Evolutionary conservation across 2,113 vertebrate genomes (phyloP).

Genomic region (Crotophaga sulcirostris): DNA sequence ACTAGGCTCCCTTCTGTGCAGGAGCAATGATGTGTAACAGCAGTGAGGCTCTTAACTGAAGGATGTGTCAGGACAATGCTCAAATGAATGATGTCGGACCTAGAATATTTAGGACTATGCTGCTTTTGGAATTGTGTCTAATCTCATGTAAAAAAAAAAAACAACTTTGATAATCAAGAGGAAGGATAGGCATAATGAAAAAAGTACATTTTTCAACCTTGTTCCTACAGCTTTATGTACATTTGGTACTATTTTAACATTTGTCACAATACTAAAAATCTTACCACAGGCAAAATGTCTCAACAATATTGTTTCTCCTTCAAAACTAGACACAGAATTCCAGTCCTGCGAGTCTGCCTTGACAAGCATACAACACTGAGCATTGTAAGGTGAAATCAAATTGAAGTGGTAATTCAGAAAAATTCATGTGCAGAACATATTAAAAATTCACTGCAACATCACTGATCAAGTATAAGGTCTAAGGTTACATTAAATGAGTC

Average conservation of each 20-base stretch:
- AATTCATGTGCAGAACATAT: background rate
- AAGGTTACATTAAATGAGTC: conserved; percentile 45
- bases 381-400: conserved; percentile 21
- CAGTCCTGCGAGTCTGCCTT: background rate
- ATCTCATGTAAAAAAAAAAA: background rate
- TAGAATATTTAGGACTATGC: background rate
- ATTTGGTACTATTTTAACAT: conserved; percentile 15
- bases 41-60: background rate
- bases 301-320: background rate
- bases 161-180: background rate
- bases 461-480: conserved; percentile 45
- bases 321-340: background rate
- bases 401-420: conserved; percentile 34
- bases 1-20: background rate
- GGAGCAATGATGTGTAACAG: background rate
- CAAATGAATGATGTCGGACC: background rate
- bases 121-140: background rate
- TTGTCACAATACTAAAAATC: conserved; percentile 25
- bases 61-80: background rate
- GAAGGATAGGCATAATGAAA: background rate
- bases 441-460: conserved; percentile 54
- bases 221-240: background rate
- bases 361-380: background rate
- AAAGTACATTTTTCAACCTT: background rate
- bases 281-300: conserved; percentile 39